Conservation (phyloP, 2,888 invertebrate species). For the Ramazzottius varieornatus region DNA sequence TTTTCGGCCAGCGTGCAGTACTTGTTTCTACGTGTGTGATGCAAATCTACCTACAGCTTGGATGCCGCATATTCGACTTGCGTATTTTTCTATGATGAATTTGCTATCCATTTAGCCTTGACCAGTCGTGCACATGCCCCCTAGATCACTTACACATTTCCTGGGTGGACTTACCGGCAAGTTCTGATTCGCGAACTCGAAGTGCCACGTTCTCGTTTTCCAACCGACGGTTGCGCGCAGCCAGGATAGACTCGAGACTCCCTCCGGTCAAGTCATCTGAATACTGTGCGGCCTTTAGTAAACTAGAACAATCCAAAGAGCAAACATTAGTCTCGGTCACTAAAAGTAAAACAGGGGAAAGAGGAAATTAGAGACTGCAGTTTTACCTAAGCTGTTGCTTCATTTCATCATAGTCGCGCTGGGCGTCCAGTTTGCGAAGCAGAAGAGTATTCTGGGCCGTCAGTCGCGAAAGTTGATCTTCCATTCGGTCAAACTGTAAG, state of each 20-base stretch:
- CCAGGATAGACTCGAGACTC: conserved; percentile 41
- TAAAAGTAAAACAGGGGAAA: not conserved
- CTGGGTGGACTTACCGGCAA: conserved; percentile 19
- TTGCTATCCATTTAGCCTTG: not conserved
- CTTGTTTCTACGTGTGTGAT: too few relatives aligned
- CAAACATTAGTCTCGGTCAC: conserved; percentile 25
- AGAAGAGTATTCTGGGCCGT: conserved; percentile 15
- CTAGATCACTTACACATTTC: not conserved
- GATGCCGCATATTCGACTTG: too few relatives aligned
- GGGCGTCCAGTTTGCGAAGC: conserved; percentile 51
- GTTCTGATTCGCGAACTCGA: conserved; percentile 22
- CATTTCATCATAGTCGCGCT: conserved; percentile 72
- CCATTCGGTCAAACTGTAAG: conserved; percentile 2
- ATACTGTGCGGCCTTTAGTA: conserved; percentile 34
- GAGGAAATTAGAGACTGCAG: not conserved
- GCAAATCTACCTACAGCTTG: too few relatives aligned
- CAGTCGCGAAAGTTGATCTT: conserved; percentile 16
- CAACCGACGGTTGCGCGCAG: conserved; percentile 27
- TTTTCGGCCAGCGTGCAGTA: too few relatives aligned
- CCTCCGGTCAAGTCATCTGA: conserved; percentile 25
- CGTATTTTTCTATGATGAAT: too few relatives aligned
- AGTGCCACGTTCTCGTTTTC: conserved; percentile 32
- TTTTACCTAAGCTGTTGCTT: conserved; percentile 46
- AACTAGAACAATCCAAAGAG: conserved; percentile 49
- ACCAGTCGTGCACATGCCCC: not conserved